Conservation (phyloP, 2,113 vertebrate species). For the Silurus glanis region DNA sequence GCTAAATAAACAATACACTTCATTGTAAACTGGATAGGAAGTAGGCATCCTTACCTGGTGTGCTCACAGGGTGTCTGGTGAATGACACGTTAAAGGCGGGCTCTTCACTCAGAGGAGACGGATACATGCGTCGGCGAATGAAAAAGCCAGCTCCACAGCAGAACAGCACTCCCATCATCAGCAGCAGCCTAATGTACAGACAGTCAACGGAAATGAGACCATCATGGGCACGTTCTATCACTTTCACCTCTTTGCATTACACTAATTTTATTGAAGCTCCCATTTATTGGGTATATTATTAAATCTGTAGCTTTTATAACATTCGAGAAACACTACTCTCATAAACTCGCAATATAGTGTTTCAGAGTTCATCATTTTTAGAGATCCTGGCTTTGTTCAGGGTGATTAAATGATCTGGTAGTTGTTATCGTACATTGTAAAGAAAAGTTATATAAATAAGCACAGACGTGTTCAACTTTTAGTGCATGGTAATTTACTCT, state of each 20-base stretch:
- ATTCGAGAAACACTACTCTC: neutral
- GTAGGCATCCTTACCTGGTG: slow-evolving; percentile 75
- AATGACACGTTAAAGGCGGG: slow-evolving; percentile 94
- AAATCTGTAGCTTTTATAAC: slow-evolving; percentile 30
- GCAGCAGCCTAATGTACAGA: slow-evolving; percentile 80
- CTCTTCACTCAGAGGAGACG: slow-evolving; percentile 87
- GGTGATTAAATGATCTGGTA: neutral
- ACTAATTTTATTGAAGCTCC: slow-evolving; percentile 1
- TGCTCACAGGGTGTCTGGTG: slow-evolving; percentile 82
- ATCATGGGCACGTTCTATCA: neutral
- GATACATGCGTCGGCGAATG: slow-evolving; percentile 91
- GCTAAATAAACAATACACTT: neutral
- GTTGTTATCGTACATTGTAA: neutral
- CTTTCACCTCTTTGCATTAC: slow-evolving; percentile 13
- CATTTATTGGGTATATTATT: slow-evolving; percentile 10
- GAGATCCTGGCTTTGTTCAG: slow-evolving; percentile 10
- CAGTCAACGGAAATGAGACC: neutral
- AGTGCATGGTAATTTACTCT: neutral
- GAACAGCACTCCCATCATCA: slow-evolving; percentile 98
- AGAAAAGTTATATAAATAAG: neutral
- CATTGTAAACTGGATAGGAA: neutral
- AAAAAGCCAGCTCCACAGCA: slow-evolving; percentile 96
- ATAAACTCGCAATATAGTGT: neutral
- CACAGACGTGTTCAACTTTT: neutral
- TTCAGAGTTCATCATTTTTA: slow-evolving; percentile 13